phyloP scores from a whole-genome alignment of 1,140 invertebrate species.

The Psilanteris sp. region DNA sequence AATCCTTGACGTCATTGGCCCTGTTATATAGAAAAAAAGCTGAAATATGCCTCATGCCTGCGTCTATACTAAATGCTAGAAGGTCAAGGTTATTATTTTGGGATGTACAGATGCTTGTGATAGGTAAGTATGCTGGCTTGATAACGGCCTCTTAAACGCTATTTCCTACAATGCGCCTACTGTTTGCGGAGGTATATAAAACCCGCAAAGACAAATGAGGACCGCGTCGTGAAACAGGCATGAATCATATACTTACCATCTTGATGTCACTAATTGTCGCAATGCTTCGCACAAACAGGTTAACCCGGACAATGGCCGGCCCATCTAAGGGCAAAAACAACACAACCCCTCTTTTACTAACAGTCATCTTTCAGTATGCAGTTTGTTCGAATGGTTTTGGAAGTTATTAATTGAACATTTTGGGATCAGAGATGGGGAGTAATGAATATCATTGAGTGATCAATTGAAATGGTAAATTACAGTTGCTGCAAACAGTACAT shows the following conservation, averaged over 20 bases:
- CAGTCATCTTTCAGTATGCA: slow-evolving; percentile 54
- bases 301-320: slow-evolving; percentile 95
- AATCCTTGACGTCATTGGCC: slow-evolving; percentile 18
- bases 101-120: slow-evolving; percentile 60
- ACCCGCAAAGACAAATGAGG: slow-evolving; percentile 67
- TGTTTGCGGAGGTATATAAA: slow-evolving; percentile 57
- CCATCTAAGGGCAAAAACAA: slow-evolving; percentile 88
- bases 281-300: slow-evolving; percentile 97
- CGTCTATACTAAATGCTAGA: slow-evolving; percentile 74
- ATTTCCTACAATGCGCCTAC: slow-evolving; percentile 69
- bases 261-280: slow-evolving; percentile 99
- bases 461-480: no score
- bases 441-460: neutral
- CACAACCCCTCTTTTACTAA: slow-evolving; percentile 77
- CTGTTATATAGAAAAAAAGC: slow-evolving; percentile 67
- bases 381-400: slow-evolving; percentile 7
- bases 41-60: slow-evolving; percentile 75
- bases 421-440: neutral
- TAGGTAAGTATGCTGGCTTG: slow-evolving; percentile 39
- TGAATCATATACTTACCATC: slow-evolving; percentile 90
- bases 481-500: neutral
- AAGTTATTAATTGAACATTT: slow-evolving; percentile 8
- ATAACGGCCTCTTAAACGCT: slow-evolving; percentile 47
- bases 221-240: slow-evolving; percentile 63
- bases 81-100: slow-evolving; percentile 52